Base-by-base conservation (phyloP, 2,797 vertebrate species). In the Acestrorhynchus altus region DNA sequence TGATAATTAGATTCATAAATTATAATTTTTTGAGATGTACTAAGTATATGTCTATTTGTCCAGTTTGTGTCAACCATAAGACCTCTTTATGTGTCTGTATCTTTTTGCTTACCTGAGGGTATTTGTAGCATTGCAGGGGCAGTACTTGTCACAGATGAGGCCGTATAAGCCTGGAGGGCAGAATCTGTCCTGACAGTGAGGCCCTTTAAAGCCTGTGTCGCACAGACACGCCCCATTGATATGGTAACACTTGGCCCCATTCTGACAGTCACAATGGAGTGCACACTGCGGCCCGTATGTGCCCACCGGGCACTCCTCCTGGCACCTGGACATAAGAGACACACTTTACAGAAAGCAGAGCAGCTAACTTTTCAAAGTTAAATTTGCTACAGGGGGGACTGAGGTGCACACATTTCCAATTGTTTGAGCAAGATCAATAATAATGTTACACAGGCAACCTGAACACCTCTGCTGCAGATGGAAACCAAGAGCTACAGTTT, bases 241-340 rank as follows among this genome's bases (percentile, higher is more conserved):
- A 16, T 98, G 96, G 4, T 97, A 96, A 83, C 98, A 99, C 90
- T 94, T 98, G 26, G 96, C 98, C 20, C 96, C 94, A 0, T 99
- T 99, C 81, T 94, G 95, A 83, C 98, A 99, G 90, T 96, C 95
- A 1, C 98, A 99, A 80, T 77, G 93, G 40, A 96, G 95, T 0
- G 94, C 87, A 79, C 98, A 99, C 88, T 95, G 96, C 26, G 94
- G 95, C 72, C 98, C 98, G 0, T 95, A 99, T 0, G 94, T 97
- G 67, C 97, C 98, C 0, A 98, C 89, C 8, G 97, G 96, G 86
- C 98, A 99, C 85, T 99, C 98, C 77, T 99, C 97, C 82, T 99
- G 98, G 88, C 98, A 99, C 91, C 98, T 99, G 90, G 18, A 47
- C 74, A 78, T 60, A 76, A 81, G 31, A 79, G 46, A 68, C 20